Conservation (phyloP, 2,888 invertebrate genomes). For the Lumbricus terrestris region DNA sequence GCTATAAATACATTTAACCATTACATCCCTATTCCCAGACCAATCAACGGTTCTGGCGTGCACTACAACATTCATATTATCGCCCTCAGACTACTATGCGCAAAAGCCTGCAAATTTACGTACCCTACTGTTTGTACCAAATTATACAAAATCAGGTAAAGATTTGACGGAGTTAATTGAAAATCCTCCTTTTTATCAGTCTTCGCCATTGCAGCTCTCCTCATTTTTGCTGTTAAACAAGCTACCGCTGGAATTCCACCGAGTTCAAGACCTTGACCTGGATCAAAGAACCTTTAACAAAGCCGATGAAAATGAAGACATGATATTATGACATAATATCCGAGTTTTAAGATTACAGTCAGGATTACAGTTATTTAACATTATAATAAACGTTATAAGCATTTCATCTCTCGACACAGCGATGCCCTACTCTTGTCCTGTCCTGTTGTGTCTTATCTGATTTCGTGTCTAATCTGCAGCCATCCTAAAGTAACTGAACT, state of each 20-base stretch:
- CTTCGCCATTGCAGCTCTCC: slow-evolving; percentile 14
- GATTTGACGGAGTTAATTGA: slow-evolving; percentile 4
- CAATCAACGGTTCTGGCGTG: not conserved
- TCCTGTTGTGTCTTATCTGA: too few relatives aligned
- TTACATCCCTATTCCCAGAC: too few relatives aligned
- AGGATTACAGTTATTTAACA: too few relatives aligned
- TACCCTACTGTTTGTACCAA: slow-evolving; percentile 29
- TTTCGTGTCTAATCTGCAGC: too few relatives aligned
- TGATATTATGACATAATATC: too few relatives aligned
- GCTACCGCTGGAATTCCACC: not conserved
- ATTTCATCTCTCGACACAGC: too few relatives aligned
- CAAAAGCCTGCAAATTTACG: not conserved
- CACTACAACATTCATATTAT: slow-evolving; percentile 19
- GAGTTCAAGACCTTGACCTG: not conserved
- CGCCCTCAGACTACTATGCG: not conserved
- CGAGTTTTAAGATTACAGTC: too few relatives aligned
- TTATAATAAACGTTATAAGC: too few relatives aligned
- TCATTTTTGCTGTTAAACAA: slow-evolving; percentile 15
- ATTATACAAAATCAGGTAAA: slow-evolving; percentile 31
- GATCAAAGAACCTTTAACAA: not conserved
- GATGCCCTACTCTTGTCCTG: too few relatives aligned
- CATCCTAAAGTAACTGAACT: too few relatives aligned
- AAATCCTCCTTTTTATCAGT: not conserved
- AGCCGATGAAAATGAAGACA: not conserved
- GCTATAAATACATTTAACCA: too few relatives aligned